Evolutionary conservation across 2,113 vertebrate species (phyloP).

Genomic region (Oncorhynchus keta): DNA sequence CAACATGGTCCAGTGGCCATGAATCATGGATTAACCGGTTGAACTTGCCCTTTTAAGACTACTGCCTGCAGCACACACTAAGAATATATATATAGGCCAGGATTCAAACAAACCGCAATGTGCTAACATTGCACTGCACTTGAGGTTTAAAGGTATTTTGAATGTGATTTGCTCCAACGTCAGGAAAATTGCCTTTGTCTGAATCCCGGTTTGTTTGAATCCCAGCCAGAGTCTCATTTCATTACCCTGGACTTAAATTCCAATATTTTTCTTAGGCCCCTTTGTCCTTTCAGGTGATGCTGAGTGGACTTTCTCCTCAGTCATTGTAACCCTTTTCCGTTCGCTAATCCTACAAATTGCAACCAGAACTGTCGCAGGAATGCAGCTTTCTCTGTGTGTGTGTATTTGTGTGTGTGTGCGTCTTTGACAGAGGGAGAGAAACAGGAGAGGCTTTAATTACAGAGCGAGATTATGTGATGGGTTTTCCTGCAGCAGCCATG

Average conservation of each 20-base stretch:
- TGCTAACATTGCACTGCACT: too few species aligned
- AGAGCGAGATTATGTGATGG: not conserved
- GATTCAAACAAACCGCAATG: too few species aligned
- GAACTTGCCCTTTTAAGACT: not conserved
- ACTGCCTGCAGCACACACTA: too few species aligned
- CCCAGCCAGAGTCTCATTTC: not conserved
- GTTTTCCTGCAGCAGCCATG: not conserved
- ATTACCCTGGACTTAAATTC: not conserved
- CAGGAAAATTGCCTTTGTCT: too few species aligned
- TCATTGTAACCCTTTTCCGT: slow-evolving; percentile 8
- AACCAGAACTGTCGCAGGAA: slow-evolving; percentile 24
- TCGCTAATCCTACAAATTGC: slow-evolving; percentile 33
- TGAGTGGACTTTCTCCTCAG: slow-evolving; percentile 12
- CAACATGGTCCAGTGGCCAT: not conserved
- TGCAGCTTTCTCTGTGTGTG: slow-evolving; percentile 13
- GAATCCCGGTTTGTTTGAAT: too few species aligned
- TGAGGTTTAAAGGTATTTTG: too few species aligned
- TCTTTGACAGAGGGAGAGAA: not conserved
- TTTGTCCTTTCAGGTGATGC: not conserved
- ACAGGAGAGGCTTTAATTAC: slow-evolving; percentile 10
- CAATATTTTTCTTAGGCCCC: not conserved
- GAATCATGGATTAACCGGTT: not conserved
- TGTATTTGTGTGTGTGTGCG: not conserved
- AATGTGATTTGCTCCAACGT: too few species aligned
- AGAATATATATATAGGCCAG: too few species aligned